Base-by-base conservation (phyloP, 2,888 invertebrate species). In the Dynastes tityus region DNA sequence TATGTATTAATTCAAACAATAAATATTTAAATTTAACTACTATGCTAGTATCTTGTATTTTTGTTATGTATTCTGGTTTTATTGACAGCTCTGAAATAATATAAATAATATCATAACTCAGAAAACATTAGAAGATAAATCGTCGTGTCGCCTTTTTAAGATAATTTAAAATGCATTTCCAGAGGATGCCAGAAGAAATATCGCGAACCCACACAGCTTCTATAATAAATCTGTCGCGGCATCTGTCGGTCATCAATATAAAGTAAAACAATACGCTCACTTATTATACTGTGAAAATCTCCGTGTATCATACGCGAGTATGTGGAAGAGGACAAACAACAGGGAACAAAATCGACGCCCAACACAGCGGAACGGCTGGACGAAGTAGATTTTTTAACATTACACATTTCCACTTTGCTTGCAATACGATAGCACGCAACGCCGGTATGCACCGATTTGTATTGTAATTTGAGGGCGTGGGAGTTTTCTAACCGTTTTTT, bases 401-500 rank as follows among this genome's bases (percentile, higher is more conserved):
- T 13, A 51, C 37, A 16, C 16, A 68, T 71, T 71, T 55, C 37
- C 58, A 71, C 71, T 37, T 71, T 53, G 53, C 37, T 70, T 32
- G 70, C 37, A 55, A 71, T 71, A 22, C 71, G 71, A 67, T 53
- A 53, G n/a, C 55, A 58, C 55, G 22, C 55, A 58, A 58, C 22
- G 53, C 29, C 70, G 70, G 70, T 53, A 58, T 58, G 55, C 55
- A 37, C 55, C 55, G 71, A 58, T 71, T 71, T 58, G 58, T 71
- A 71, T 37, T 71, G 32, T 55, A 71, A 71, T 71, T 55, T 16
- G 71, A 71, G 55, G 58, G 71, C 71, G 71, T 71, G 71, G 40
- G 71, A 71, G 71, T 71, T 71, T 71, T 58, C 37, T 71, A 71
- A 71, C 71, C 55, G 71, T 71, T 71, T 58, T 53, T n/a, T 58